These are phyloP conservation scores for Thunnus thynnus DNA, from an alignment of 2,113 vertebrate genomes.

Conservation along the genomic window DNA sequence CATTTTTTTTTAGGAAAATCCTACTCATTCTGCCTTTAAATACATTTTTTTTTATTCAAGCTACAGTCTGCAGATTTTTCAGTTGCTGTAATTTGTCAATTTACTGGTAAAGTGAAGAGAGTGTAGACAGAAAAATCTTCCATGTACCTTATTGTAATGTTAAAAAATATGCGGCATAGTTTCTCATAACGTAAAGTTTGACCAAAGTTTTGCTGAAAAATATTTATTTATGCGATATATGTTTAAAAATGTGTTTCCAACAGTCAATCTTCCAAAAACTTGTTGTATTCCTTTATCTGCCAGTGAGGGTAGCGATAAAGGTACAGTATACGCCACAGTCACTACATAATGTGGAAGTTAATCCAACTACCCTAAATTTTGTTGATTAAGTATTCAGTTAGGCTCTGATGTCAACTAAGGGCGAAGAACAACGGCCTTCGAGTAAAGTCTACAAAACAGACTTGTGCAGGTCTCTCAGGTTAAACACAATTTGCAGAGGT, in stretches of 20 bases:
- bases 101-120: neutral
- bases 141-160: neutral
- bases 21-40: no score
- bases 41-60: no score
- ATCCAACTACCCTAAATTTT: neutral
- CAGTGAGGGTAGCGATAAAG: constrained; percentile 35
- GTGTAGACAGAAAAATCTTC: neutral
- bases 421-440: neutral
- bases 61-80: neutral
- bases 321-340: constrained; percentile 34
- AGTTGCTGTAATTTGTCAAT: neutral
- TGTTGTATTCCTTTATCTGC: constrained; percentile 56
- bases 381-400: neutral
- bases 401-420: neutral
- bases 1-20: no score
- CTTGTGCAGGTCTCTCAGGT: neutral
- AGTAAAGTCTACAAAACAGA: neutral
- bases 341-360: neutral
- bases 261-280: constrained; percentile 64
- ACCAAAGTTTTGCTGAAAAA: no score
- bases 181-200: no score
- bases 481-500: neutral
- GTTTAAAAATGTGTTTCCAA: neutral
- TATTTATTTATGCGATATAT: neutral
- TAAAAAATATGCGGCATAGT: neutral